phyloP scores from a whole-genome alignment of 2,797 vertebrate genomes.

The Prionace glauca region DNA sequence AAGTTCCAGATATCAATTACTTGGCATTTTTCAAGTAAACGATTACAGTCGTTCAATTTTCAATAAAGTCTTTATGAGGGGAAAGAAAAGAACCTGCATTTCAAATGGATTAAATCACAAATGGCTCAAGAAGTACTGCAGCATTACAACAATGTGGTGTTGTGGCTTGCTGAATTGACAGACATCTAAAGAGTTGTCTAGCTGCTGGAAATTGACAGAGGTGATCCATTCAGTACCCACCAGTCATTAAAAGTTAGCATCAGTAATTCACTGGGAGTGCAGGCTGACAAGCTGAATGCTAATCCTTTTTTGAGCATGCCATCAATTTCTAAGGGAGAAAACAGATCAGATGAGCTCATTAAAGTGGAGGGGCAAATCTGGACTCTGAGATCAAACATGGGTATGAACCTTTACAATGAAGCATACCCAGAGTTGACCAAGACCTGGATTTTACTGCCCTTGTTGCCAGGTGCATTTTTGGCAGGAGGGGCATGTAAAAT shows the following conservation, averaged over 20 bases:
- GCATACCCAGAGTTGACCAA: neutral
- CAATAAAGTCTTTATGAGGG: neutral
- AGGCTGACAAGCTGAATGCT: slow-evolving; percentile 1
- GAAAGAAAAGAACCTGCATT: neutral
- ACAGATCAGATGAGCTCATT: neutral
- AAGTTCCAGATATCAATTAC: neutral
- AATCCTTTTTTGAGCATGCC: neutral
- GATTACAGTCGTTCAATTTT: neutral
- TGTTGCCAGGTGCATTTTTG: too few species aligned
- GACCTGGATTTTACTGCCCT: too few species aligned
- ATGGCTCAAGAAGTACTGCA: neutral
- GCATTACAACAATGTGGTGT: neutral
- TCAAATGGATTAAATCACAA: slow-evolving; percentile 18
- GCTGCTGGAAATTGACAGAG: neutral
- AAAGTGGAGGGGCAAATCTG: neutral
- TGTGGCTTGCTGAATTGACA: slow-evolving; percentile 16
- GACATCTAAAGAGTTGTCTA: neutral
- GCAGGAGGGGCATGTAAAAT: too few species aligned
- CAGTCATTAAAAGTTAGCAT: neutral
- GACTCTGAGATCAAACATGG: neutral
- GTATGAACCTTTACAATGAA: neutral
- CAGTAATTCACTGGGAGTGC: neutral
- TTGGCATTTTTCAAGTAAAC: neutral
- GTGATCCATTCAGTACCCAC: neutral
- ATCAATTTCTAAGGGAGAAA: neutral